phyloP scores from a whole-genome alignment of 2,888 invertebrate genomes.

The Acleris emargana region DNA sequence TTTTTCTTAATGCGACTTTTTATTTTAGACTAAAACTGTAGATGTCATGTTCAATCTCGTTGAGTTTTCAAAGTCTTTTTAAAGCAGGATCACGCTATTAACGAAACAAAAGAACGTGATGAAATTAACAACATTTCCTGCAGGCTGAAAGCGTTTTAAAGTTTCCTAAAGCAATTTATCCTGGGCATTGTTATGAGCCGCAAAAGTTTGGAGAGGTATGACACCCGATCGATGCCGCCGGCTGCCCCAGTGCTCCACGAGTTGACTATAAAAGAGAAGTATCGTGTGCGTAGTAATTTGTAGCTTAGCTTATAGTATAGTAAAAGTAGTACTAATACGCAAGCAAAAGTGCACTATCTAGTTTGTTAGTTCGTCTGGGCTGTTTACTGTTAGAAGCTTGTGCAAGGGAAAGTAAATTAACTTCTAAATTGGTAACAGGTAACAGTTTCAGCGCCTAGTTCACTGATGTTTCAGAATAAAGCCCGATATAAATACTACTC shows the following conservation, averaged over 20 bases:
- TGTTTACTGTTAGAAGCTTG: no score
- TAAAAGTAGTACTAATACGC: no score
- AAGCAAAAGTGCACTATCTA: not conserved
- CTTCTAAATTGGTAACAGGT: no score
- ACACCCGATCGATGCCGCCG: slow-evolving; percentile 21
- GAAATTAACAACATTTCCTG: slow-evolving; percentile 8
- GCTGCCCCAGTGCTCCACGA: not conserved
- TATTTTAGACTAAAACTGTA: not conserved
- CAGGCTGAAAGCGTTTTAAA: slow-evolving; percentile 17
- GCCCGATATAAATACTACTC: no score
- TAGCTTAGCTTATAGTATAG: not conserved
- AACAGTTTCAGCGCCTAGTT: no score
- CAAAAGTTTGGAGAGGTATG: slow-evolving; percentile 29
- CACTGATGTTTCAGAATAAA: no score
- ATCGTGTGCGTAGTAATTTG: not conserved
- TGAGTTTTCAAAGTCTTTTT: no score
- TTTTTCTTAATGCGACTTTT: not conserved
- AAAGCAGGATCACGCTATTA: slow-evolving; percentile 1
- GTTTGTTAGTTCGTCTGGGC: not conserved
- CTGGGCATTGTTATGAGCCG: slow-evolving; percentile 21
- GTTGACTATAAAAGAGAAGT: not conserved
- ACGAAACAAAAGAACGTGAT: slow-evolving; percentile 14
- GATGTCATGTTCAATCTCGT: not conserved
- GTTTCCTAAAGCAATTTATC: slow-evolving; percentile 33
- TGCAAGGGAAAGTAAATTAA: no score